Conservation (phyloP, 1,140 invertebrate genomes). For the Drosophila fuyamai region DNA sequence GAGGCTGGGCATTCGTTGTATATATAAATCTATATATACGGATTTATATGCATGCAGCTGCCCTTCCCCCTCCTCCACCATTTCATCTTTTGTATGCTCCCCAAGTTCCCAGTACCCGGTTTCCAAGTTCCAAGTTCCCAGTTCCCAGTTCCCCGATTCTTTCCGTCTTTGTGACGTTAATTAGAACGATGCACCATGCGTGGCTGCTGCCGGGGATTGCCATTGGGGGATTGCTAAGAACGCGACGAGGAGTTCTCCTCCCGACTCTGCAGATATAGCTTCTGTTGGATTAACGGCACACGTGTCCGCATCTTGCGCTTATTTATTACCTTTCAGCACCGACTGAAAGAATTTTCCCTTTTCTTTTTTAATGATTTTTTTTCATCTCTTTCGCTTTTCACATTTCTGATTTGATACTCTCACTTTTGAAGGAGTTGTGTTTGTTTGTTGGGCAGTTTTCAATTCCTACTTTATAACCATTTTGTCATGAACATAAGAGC, state of each 20-base stretch:
- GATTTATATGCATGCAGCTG: constrained; percentile 42
- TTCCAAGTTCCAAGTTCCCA: not conserved
- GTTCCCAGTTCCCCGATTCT: constrained; percentile 40
- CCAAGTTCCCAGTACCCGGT: constrained; percentile 7
- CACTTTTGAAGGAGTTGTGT: not conserved
- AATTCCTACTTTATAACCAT: no score
- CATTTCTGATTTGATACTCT: constrained; percentile 44
- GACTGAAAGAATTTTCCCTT: constrained; percentile 58
- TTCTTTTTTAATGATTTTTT: constrained; percentile 45
- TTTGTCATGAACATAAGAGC: no score
- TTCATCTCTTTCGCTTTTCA: constrained; percentile 1
- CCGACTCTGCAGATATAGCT: constrained; percentile 25
- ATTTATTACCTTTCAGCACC: constrained; percentile 80
- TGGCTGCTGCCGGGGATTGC: constrained; percentile 49
- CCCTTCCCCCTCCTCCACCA: constrained; percentile 11
- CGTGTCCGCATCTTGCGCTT: constrained; percentile 77
- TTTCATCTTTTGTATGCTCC: constrained; percentile 63
- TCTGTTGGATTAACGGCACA: constrained; percentile 75
- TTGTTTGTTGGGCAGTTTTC: no score
- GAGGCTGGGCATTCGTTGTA: constrained; percentile 4
- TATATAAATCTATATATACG: constrained; percentile 34
- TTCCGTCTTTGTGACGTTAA: constrained; percentile 62
- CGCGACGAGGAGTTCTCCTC: constrained; percentile 1
- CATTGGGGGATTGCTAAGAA: constrained; percentile 9
- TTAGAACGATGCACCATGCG: constrained; percentile 74